Conservation (phyloP, 1,140 invertebrate species). For the Drosophila neocordata region DNA sequence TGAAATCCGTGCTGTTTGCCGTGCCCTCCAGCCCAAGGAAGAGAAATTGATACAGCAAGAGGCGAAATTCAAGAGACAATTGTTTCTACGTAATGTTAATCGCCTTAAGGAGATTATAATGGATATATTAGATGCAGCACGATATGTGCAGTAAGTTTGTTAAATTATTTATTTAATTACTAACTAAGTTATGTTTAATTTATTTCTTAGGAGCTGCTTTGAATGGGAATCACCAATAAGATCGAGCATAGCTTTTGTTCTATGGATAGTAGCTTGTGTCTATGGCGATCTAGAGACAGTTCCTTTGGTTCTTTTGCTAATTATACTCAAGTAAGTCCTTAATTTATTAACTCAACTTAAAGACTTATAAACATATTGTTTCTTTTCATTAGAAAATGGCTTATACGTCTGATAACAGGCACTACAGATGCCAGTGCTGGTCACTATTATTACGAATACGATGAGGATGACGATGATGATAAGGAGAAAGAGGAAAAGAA, state of each 20-base stretch:
- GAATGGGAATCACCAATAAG: constrained; percentile 97
- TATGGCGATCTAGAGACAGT: constrained; percentile 90
- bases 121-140: constrained; percentile 93
- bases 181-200: not conserved
- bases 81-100: constrained; percentile 97
- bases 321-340: constrained; percentile 88
- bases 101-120: constrained; percentile 95
- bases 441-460: constrained; percentile 90
- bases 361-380: not conserved
- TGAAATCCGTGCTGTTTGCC: constrained; percentile 91
- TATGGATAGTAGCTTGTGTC: constrained; percentile 86
- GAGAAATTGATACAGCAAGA: constrained; percentile 97
- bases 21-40: constrained; percentile 97
- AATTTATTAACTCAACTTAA: too few relatives aligned
- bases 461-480: constrained; percentile 90
- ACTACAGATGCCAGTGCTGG: constrained; percentile 85
- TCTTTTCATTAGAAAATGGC: constrained; percentile 83
- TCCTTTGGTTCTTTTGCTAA: constrained; percentile 88
- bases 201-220: constrained; percentile 91
- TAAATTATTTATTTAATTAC: accelerated
- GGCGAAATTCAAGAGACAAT: constrained; percentile 96
- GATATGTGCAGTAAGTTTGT: constrained; percentile 94
- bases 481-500: constrained; percentile 97
- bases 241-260: constrained; percentile 93
- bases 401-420: constrained; percentile 85